These are phyloP conservation scores for Nebria ingens DNA, from an alignment of 1,140 invertebrate genomes.

Conservation along the genomic window DNA sequence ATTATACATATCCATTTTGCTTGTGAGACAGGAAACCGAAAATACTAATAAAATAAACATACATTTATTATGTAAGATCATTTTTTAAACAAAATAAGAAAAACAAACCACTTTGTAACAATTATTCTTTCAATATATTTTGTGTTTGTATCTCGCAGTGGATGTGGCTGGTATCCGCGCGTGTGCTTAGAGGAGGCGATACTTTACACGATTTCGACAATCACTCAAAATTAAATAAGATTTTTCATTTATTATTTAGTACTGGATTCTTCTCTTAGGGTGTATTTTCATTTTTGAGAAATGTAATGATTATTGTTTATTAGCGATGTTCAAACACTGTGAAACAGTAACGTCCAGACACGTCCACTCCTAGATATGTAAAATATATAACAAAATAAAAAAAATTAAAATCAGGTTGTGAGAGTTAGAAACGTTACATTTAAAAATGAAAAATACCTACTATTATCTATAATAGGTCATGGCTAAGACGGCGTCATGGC, in stretches of 20 bases:
- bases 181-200: no score
- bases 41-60: conserved; percentile 2
- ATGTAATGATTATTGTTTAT: not conserved
- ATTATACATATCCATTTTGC: conserved; percentile 9
- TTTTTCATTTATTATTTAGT: not conserved
- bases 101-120: no score
- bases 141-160: conserved; percentile 7
- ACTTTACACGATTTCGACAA: not conserved
- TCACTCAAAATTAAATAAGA: not conserved
- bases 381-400: no score
- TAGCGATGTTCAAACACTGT: no score
- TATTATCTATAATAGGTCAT: conserved; percentile 7
- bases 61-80: conserved; percentile 5
- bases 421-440: conserved; percentile 8
- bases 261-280: not conserved
- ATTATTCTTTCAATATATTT: not conserved
- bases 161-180: not conserved
- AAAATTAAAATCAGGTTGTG: conserved; percentile 8
- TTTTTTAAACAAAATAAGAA: not conserved
- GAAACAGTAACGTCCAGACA: not conserved
- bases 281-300: not conserved
- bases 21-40: conserved; percentile 9
- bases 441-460: not conserved
- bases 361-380: conserved; percentile 1
- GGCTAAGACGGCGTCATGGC: conserved; percentile 2